Conservation (phyloP, 53 echinoderm and acorn worm species). For the Holothuria scabra region DNA sequence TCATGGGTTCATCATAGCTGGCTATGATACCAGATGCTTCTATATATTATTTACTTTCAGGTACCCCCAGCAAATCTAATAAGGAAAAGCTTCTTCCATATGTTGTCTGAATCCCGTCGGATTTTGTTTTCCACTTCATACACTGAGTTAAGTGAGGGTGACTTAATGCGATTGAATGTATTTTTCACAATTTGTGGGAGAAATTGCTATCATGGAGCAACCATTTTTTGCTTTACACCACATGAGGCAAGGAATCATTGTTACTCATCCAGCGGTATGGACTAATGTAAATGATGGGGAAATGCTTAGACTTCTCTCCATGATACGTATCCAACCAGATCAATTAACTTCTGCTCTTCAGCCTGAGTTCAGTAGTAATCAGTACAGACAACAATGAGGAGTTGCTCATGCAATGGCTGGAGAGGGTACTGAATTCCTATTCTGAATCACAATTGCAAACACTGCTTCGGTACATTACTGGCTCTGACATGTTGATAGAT, state of each 20-base stretch:
- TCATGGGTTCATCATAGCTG: background rate
- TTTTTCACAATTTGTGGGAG: background rate
- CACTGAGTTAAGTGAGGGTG: background rate
- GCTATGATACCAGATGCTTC: background rate
- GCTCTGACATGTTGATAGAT: no score
- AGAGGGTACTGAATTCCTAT: background rate
- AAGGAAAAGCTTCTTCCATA: background rate
- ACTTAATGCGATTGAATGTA: background rate
- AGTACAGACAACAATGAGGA: constrained; percentile 11
- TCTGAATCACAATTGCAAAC: background rate
- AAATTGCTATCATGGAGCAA: background rate
- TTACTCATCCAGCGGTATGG: background rate
- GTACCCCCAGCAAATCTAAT: background rate
- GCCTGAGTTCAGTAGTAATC: background rate
- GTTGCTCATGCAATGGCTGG: background rate
- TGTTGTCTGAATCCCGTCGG: background rate
- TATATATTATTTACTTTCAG: background rate
- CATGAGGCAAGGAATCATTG: background rate
- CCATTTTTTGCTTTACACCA: background rate
- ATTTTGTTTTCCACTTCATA: background rate
- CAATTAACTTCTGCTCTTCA: background rate
- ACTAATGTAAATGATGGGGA: background rate
- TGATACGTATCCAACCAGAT: background rate
- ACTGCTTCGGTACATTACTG: background rate
- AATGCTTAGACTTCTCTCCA: background rate